Conservation (phyloP, 2,888 invertebrate species). For the Steinernema hermaphroditum region DNA sequence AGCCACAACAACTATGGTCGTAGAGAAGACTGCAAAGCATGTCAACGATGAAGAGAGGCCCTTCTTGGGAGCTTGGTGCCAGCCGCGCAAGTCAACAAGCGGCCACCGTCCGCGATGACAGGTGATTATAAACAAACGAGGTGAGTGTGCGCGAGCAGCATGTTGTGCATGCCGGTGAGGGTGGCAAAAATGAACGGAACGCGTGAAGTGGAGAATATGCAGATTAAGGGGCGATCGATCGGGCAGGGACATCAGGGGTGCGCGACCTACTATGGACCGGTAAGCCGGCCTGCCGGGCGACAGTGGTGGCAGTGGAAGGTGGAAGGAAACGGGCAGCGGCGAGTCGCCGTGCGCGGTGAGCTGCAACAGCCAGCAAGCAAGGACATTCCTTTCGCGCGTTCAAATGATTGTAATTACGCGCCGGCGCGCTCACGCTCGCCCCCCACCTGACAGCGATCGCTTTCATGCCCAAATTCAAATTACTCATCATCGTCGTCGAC, state of each 20-base stretch:
- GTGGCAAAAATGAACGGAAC: neutral
- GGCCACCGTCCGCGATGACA: neutral
- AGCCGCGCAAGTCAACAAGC: conserved; percentile 3
- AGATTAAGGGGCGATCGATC: conserved; percentile 28
- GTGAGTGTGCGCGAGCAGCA: conserved; percentile 6
- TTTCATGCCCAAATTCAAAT: conserved; percentile 8
- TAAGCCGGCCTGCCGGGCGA: conserved; percentile 10
- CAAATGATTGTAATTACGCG: conserved; percentile 30
- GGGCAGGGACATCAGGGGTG: conserved; percentile 23
- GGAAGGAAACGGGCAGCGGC: conserved; percentile 21
- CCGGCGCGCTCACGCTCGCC: neutral
- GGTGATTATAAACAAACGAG: conserved; percentile 23
- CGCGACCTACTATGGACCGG: conserved; percentile 29
- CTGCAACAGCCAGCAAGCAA: conserved; percentile 21
- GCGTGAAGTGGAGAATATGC: conserved; percentile 24
- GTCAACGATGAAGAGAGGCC: neutral
- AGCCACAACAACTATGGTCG: conserved; percentile 16
- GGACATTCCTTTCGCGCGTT: conserved; percentile 26
- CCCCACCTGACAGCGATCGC: conserved; percentile 14
- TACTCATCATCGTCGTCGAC: neutral
- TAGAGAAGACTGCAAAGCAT: conserved; percentile 28
- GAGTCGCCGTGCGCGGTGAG: conserved; percentile 8
- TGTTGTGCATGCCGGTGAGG: neutral
- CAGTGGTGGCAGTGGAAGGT: neutral
- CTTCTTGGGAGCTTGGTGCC: conserved; percentile 4